Percentiles rank a stretch among this genome's conserved stretches.
Evolutionary conservation across 2,113 vertebrate species (phyloP).

Genomic region (Gallinago jamesoni): DNA sequence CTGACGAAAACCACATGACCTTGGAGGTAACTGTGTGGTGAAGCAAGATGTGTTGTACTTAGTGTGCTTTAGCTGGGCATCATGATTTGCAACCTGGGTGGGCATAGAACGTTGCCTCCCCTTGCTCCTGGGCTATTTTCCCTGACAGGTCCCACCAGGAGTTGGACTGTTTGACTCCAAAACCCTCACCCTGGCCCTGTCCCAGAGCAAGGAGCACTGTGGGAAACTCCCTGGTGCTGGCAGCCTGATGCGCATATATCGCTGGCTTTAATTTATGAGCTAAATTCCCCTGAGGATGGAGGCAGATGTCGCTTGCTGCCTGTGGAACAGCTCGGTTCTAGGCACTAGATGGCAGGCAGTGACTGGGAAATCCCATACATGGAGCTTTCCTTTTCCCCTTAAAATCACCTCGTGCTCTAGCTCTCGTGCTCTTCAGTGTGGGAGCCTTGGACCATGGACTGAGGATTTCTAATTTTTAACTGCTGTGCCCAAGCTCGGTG

Average conservation of each 20-base stretch:
- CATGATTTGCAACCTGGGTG: fast-evolving
- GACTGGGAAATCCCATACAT: constrained; percentile 4
- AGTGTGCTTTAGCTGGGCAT: neutral
- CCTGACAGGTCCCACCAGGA: neutral
- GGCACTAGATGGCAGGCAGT: constrained; percentile 66
- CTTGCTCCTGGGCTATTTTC: neutral
- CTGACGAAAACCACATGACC: fast-evolving
- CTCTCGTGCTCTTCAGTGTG: fast-evolving
- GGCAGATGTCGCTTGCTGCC: neutral
- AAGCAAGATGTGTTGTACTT: neutral
- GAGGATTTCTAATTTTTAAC: neutral
- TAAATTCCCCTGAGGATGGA: neutral
- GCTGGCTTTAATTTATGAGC: neutral
- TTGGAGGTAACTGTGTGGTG: neutral
- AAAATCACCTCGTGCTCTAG: neutral
- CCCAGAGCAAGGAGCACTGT: neutral
- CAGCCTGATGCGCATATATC: neutral
- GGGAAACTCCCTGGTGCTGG: neutral
- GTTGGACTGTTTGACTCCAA: neutral
- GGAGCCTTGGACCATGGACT: neutral
- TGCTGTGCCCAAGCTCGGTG: neutral
- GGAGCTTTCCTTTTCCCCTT: neutral
- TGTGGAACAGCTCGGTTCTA: fast-evolving
- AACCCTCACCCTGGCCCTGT: neutral
- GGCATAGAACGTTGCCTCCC: neutral